phyloP scores from a whole-genome alignment of 2,888 invertebrate species.

The Amblyjoppa proteus region DNA sequence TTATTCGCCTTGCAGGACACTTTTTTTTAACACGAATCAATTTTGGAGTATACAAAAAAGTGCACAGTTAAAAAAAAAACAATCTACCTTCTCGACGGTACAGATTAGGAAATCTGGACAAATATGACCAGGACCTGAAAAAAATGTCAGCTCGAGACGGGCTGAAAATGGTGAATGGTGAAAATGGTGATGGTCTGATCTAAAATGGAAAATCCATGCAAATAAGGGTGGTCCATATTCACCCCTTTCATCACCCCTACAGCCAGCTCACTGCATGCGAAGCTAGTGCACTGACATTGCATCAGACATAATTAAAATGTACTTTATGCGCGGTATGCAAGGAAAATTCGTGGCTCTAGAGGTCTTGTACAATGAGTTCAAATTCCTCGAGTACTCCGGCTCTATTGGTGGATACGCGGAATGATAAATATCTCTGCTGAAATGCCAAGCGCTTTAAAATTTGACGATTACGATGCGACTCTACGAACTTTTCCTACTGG shows the following conservation, averaged over 20 bases:
- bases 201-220: too few relatives aligned
- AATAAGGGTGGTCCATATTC: too few relatives aligned
- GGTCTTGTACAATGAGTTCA: conserved; percentile 27
- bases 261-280: background rate
- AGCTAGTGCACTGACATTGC: background rate
- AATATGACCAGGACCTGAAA: too few relatives aligned
- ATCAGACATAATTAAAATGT: conserved; percentile 21
- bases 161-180: too few relatives aligned
- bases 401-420: conserved; percentile 6
- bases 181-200: too few relatives aligned
- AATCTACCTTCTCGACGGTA: too few relatives aligned
- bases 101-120: too few relatives aligned
- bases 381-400: conserved; percentile 42
- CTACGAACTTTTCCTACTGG: conserved; percentile 68
- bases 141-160: too few relatives aligned
- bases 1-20: background rate
- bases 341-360: conserved; percentile 6
- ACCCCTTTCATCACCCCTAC: too few relatives aligned
- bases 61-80: too few relatives aligned
- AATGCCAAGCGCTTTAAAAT: conserved; percentile 47
- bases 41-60: too few relatives aligned
- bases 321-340: background rate
- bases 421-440: conserved; percentile 65
- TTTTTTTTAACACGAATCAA: too few relatives aligned
- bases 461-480: conserved; percentile 71